These are phyloP conservation scores for Meles meles DNA, from an alignment of 2,113 vertebrate species.

Conservation along the genomic window DNA sequence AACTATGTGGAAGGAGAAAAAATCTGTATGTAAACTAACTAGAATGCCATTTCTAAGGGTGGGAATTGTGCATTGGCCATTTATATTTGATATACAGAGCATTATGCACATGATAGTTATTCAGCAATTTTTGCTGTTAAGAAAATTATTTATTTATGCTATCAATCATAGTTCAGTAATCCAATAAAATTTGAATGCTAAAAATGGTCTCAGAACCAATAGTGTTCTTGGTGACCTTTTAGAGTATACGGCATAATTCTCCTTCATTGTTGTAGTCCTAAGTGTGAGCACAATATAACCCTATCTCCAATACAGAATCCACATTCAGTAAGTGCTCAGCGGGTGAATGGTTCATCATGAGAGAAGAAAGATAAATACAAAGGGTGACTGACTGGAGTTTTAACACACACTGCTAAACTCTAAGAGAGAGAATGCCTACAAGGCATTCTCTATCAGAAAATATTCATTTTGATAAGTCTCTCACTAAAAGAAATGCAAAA, in stretches of 20 bases:
- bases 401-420: background rate
- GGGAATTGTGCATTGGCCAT: background rate
- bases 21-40: background rate
- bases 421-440: background rate
- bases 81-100: background rate
- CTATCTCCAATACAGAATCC: background rate
- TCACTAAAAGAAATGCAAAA: slow-evolving; percentile 51
- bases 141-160: background rate
- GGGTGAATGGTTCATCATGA: background rate
- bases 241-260: background rate
- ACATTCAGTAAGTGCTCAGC: background rate
- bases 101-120: too few relatives aligned
- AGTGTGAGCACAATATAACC: background rate
- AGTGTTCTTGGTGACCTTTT: background rate
- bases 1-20: background rate
- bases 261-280: background rate
- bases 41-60: background rate
- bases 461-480: slow-evolving; percentile 47
- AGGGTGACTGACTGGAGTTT: background rate
- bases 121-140: background rate
- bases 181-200: background rate
- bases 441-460: slow-evolving; percentile 36
- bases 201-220: background rate
- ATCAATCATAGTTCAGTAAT: background rate
- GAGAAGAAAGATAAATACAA: background rate